Percentiles rank a stretch among this genome's conserved stretches.
Conservation (phyloP, 2,797 vertebrate genomes). For the Pristis pectinata region DNA sequence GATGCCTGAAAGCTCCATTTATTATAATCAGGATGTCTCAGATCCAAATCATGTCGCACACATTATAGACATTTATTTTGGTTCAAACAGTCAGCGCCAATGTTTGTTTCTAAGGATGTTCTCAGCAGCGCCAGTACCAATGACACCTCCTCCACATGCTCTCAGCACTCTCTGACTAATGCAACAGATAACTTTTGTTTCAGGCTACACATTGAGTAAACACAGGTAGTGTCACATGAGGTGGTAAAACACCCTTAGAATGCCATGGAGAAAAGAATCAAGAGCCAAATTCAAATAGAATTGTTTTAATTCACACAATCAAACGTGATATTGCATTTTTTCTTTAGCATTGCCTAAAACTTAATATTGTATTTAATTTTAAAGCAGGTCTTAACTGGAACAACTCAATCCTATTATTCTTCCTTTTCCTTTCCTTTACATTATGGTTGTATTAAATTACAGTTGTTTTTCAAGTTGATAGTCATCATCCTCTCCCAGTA, state of each 20-base stretch:
- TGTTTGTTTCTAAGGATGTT: not conserved
- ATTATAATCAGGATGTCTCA: not conserved
- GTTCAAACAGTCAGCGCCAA: not conserved
- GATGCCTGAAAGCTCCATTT: not conserved
- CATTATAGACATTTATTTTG: not conserved
- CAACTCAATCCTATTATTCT: not conserved
- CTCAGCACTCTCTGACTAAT: not conserved
- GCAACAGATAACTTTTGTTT: not conserved
- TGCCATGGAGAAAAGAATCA: not conserved
- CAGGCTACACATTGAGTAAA: not conserved
- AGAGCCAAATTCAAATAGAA: not conserved
- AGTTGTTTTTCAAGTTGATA: not conserved
- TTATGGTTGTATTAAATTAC: not conserved
- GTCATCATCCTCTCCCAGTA: not conserved
- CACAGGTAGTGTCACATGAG: not conserved
- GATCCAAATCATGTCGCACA: not conserved
- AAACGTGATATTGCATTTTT: not conserved
- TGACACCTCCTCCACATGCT: not conserved
- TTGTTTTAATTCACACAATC: not conserved
- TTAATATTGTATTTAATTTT: not conserved
- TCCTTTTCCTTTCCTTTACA: not conserved
- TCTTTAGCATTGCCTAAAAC: not conserved
- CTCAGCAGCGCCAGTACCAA: not conserved
- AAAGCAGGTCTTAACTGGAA: not conserved
- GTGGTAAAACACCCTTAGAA: not conserved